phyloP scores from a whole-genome alignment of 1,140 invertebrate genomes.

The Lithobius niger region DNA sequence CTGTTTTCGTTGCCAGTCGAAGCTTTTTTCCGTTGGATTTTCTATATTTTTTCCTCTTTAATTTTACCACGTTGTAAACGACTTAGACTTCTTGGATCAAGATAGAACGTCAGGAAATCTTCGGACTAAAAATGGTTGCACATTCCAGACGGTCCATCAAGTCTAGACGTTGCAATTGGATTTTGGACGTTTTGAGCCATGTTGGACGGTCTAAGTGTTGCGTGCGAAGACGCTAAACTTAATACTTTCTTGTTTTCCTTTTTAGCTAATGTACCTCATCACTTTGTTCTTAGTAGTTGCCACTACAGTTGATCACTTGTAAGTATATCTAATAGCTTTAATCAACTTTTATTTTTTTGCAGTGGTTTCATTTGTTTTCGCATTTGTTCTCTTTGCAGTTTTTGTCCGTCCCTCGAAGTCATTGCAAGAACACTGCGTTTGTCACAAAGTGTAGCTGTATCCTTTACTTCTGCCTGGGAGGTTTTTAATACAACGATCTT shows the following conservation, averaged over 20 bases:
- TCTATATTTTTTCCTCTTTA: too few species aligned
- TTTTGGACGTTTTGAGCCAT: neutral
- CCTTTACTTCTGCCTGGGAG: too few species aligned
- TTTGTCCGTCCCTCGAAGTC: conserved; percentile 50
- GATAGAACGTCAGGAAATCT: too few species aligned
- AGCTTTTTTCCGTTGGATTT: too few species aligned
- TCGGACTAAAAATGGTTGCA: too few species aligned
- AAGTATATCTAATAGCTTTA: conserved; percentile 38
- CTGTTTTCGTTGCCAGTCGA: too few species aligned
- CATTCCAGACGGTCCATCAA: too few species aligned
- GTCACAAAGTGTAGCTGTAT: conserved; percentile 51
- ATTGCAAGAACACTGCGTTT: conserved; percentile 47
- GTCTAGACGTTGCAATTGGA: too few species aligned
- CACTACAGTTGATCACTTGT: conserved; percentile 50
- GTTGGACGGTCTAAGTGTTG: neutral
- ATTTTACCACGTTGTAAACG: too few species aligned
- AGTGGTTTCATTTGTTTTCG: neutral
- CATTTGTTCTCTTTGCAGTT: conserved; percentile 32
- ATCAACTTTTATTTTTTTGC: conserved; percentile 27
- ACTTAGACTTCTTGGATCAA: too few species aligned
- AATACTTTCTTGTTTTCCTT: neutral
- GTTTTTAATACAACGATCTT: conserved; percentile 37
- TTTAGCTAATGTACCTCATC: conserved; percentile 38
- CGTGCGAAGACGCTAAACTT: neutral
- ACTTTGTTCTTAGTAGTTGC: conserved; percentile 48